Evolutionary conservation across 2,113 vertebrate species (phyloP).

Genomic region (Sula dactylatra): DNA sequence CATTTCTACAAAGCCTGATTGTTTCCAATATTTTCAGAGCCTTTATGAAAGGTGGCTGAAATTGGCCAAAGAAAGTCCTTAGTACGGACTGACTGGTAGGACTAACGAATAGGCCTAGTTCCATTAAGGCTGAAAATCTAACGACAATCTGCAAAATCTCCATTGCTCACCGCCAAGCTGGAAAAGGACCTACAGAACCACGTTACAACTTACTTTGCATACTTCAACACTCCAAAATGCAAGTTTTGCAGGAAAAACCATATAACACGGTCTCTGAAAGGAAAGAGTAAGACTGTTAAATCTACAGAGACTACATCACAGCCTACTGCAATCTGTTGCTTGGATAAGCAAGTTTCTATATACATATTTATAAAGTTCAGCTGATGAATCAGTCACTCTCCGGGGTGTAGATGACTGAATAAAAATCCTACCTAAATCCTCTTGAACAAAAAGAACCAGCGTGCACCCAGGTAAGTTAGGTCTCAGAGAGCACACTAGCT

Average conservation of each 20-base stretch:
- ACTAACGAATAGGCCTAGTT: background rate
- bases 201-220: background rate
- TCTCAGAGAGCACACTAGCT: background rate
- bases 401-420: background rate
- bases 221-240: background rate
- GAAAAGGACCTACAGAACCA: background rate
- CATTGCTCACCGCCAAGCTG: background rate
- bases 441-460: background rate
- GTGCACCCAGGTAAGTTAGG: background rate
- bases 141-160: background rate
- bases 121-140: background rate
- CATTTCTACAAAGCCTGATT: background rate
- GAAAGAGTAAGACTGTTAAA: background rate
- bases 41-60: background rate
- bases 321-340: background rate
- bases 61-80: background rate
- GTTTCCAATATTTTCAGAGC: background rate
- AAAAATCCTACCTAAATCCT: background rate
- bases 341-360: background rate
- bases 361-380: background rate
- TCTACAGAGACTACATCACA: background rate
- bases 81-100: background rate
- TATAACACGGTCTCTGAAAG: background rate
- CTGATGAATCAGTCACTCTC: background rate
- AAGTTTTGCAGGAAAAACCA: background rate